Evolutionary conservation across 1,140 invertebrate genomes (phyloP), one percentile per base, ranked within the genome.

Genomic region (Hyposmocoma kahamanoa): DNA sequence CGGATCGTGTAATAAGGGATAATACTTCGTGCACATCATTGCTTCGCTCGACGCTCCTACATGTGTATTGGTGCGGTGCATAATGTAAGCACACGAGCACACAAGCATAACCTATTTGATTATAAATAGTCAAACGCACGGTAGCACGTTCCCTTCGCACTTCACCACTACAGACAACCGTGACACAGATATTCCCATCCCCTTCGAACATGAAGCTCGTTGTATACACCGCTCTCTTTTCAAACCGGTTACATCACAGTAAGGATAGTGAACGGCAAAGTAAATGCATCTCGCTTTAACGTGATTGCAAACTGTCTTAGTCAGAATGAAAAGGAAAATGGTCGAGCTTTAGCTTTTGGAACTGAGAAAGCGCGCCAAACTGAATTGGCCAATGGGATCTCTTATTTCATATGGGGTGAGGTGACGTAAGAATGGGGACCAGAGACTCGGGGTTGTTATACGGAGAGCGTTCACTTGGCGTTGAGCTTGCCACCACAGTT

Each of bases 41-140:
- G 79, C 81, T 68, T 81, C 70, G 79, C 59, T 71, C 67, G 65
- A 52, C 67, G 67, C 61, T 47, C 38, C 34, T 43, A 56, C 44
- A 22, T 71, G 76, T 81, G 62, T 71, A 41, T 20, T 42, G 11
- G 71, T 66, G 75, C 63, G 72, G 75, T 82, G 82, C 76, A 83
- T 82, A 78, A 72, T 60, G 75, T 83, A 62, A 66, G 54, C 60
- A 80, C 58, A 70, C 74, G 50, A 68, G 67, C 78, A 84, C 78
- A 82, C 81, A 62, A 49, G 43, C 57, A 58, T 59, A 66, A 55
- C 58, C 62, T 68, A 79, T 82, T 84, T 82, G 74, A 84, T 84
- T 82, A 82, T 77, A 83, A 83, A 84, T 83, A 84, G 81, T 84
- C 65, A 72, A 84, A 80, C 79, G 77, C 79, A 83, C 81, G 74